Evolutionary conservation across 2,888 invertebrate species (phyloP).

Genomic region (Loripinus fragilis): DNA sequence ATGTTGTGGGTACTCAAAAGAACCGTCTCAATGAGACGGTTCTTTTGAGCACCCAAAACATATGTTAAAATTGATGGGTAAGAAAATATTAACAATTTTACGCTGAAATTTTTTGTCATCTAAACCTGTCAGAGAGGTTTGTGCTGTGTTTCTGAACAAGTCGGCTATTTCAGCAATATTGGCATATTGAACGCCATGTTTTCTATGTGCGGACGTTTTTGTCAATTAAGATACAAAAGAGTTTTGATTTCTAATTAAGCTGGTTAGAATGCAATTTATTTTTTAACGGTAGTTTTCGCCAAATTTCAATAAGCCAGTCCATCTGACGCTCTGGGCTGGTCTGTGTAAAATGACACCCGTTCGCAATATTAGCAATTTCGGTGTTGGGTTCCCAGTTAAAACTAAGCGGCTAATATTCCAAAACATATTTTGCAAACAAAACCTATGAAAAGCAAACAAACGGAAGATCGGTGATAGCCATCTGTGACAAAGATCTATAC

Average conservation of each 20-base stretch:
- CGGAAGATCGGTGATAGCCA: background rate
- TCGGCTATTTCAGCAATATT: conserved; percentile 11
- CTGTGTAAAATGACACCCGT: background rate
- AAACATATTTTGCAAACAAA: background rate
- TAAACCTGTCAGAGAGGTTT: too few species aligned
- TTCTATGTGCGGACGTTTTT: background rate
- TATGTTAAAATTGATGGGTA: too few species aligned
- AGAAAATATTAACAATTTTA: too few species aligned
- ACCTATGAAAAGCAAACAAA: background rate
- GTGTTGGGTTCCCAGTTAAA: background rate
- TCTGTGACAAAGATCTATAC: background rate
- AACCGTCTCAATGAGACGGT: too few species aligned
- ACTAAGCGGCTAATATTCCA: conserved; percentile 1
- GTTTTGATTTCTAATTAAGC: conserved; percentile 18
- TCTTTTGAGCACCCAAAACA: too few species aligned
- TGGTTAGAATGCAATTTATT: conserved; percentile 1
- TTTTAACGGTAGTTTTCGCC: background rate
- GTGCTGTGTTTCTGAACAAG: background rate
- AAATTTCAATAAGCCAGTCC: background rate
- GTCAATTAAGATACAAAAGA: conserved; percentile 14
- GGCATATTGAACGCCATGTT: conserved; percentile 20
- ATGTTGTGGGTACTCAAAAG: too few species aligned
- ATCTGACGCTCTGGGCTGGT: background rate
- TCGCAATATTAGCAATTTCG: background rate
- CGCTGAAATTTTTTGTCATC: too few species aligned